Evolutionary conservation across 2,113 vertebrate species (phyloP).

Genomic region (Vanacampus margaritifer): DNA sequence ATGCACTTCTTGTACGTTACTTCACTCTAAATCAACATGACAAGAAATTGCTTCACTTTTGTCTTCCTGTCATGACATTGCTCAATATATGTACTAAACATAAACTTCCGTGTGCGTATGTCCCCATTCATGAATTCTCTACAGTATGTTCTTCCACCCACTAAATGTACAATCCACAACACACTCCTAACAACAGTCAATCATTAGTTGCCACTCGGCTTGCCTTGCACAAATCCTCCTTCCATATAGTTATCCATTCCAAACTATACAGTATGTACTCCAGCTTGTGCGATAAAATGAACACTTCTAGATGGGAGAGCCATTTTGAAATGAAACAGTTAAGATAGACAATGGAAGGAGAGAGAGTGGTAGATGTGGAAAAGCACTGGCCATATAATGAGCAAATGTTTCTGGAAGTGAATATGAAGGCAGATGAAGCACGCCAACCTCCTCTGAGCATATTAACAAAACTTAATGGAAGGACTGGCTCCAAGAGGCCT

Average conservation of each 20-base stretch:
- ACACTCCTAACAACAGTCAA: conserved; percentile 1
- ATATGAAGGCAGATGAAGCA: conserved; percentile 69
- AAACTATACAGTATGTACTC: background rate
- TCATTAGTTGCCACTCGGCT: conserved; percentile 37
- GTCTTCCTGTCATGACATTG: background rate
- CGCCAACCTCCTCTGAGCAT: conserved; percentile 66
- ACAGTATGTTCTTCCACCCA: conserved; percentile 18
- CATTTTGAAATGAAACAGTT: conserved; percentile 2
- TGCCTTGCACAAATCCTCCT: conserved; percentile 19
- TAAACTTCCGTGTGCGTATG: conserved; percentile 3
- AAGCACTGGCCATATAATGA: conserved; percentile 44
- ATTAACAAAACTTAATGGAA: conserved; percentile 78
- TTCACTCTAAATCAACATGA: background rate
- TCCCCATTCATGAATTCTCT: conserved; percentile 62
- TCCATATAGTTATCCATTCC: background rate
- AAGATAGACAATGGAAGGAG: conserved; percentile 16
- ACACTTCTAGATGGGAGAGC: background rate
- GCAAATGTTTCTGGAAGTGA: conserved; percentile 63
- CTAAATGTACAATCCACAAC: conserved; percentile 41
- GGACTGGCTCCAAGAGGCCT: conserved; percentile 69
- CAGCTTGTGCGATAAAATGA: conserved; percentile 27
- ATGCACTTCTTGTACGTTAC: background rate
- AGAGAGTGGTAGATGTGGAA: conserved; percentile 14
- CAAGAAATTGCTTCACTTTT: background rate
- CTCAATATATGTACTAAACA: conserved; percentile 4